A percentile compares a stretch with the other conserved stretches of the same genome.
phyloP scores from a whole-genome alignment of 2,888 invertebrate species.

The Diarsia mendica region DNA sequence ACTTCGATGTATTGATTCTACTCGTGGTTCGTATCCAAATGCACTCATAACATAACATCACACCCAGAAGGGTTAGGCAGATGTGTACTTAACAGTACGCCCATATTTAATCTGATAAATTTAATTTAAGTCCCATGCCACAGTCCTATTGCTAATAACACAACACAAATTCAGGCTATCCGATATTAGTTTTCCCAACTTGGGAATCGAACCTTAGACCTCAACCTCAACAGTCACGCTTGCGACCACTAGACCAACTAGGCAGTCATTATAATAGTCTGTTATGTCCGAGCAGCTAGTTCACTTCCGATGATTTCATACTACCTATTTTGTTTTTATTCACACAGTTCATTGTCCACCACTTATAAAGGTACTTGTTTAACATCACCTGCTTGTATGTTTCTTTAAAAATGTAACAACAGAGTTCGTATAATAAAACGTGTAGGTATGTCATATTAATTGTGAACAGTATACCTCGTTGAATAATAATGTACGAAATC shows the following conservation, averaged over 20 bases:
- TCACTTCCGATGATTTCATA: slow-evolving; percentile 15
- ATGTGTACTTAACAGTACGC: too few relatives aligned
- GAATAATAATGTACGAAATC: slow-evolving; percentile 63
- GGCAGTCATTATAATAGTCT: neutral
- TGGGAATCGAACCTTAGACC: too few relatives aligned
- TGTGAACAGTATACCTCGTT: slow-evolving; percentile 48
- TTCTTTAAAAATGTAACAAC: slow-evolving; percentile 39
- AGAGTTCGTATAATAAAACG: slow-evolving; percentile 47
- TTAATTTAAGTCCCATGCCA: too few relatives aligned
- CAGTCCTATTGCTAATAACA: too few relatives aligned
- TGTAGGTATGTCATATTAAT: slow-evolving; percentile 61
- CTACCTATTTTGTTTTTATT: slow-evolving; percentile 11
- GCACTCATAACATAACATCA: too few relatives aligned
- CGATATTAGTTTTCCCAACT: too few relatives aligned
- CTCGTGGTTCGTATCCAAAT: neutral
- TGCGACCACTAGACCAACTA: too few relatives aligned
- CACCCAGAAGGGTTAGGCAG: too few relatives aligned
- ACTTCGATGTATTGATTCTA: neutral
- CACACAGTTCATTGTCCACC: slow-evolving; percentile 21
- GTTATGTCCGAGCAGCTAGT: neutral
- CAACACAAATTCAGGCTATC: too few relatives aligned
- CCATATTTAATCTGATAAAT: too few relatives aligned
- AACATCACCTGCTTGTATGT: slow-evolving; percentile 8
- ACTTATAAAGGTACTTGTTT: slow-evolving; percentile 14
- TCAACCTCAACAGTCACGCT: too few relatives aligned